A percentile compares a stretch with the other conserved stretches of the same genome.
These are phyloP conservation scores for Atherinomorus stipes DNA, from an alignment of 2,113 vertebrate species.

Conservation along the genomic window DNA sequence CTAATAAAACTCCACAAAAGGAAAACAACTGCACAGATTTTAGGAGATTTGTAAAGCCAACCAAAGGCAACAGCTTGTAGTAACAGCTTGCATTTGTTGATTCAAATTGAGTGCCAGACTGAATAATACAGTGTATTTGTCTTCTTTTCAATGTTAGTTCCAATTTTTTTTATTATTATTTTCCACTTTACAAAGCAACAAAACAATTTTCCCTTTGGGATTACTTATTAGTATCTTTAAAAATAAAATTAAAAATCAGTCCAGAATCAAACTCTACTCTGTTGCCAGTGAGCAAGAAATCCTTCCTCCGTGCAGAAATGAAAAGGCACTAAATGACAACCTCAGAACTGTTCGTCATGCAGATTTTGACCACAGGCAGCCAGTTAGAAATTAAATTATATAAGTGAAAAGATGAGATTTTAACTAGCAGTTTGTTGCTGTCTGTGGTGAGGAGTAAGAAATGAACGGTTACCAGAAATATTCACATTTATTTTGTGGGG, in stretches of 20 bases:
- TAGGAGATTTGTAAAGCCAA: too few species aligned
- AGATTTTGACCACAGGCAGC: slow-evolving; percentile 62
- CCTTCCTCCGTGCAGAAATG: slow-evolving; percentile 4
- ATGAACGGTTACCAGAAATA: slow-evolving; percentile 31
- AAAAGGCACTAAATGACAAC: slow-evolving; percentile 41
- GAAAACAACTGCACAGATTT: too few species aligned
- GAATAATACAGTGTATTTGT: too few species aligned
- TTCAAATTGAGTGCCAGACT: too few species aligned
- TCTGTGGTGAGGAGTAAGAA: slow-evolving; percentile 32
- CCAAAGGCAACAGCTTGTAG: too few species aligned
- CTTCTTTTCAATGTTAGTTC: too few species aligned
- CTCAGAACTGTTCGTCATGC: slow-evolving; percentile 43
- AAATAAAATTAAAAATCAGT: background rate
- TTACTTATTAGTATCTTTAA: background rate
- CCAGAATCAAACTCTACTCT: background rate
- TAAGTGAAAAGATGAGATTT: slow-evolving; percentile 49
- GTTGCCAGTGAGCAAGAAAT: background rate
- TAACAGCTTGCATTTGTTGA: too few species aligned
- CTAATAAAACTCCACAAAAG: background rate
- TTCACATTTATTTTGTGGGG: slow-evolving; percentile 11
- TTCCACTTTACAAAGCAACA: background rate
- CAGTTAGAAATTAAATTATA: slow-evolving; percentile 59
- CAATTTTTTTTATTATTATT: too few species aligned
- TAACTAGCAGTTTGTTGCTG: slow-evolving; percentile 50
- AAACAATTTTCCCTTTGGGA: too few species aligned